phyloP scores from a whole-genome alignment of 2,797 vertebrate genomes.

The Notamacropus eugenii region DNA sequence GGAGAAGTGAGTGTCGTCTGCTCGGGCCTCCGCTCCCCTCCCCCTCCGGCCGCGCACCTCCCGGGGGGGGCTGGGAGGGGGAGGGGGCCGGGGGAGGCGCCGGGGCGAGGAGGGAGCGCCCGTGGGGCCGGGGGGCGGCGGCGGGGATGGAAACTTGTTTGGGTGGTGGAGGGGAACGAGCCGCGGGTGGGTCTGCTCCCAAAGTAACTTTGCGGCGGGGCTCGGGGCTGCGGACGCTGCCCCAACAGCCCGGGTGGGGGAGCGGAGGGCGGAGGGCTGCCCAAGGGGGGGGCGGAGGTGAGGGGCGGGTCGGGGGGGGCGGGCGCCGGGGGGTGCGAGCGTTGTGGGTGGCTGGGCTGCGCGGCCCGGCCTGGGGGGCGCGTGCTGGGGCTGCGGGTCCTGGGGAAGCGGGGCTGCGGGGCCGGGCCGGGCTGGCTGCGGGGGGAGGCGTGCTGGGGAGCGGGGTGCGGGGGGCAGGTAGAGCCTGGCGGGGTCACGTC shows the following conservation, averaged over 20 bases:
- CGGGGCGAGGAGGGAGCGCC: slow-evolving; percentile 33
- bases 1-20: slow-evolving; percentile 94
- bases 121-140: slow-evolving; percentile 52
- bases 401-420: neutral
- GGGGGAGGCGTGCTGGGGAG: neutral
- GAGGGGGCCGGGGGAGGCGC: slow-evolving; percentile 67
- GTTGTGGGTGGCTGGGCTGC: slow-evolving; percentile 10
- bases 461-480: slow-evolving; percentile 53
- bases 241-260: slow-evolving; percentile 2
- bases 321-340: neutral
- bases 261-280: neutral
- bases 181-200: slow-evolving; percentile 59
- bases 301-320: neutral
- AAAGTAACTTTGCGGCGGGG: slow-evolving; percentile 83
- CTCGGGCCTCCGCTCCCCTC: slow-evolving; percentile 71
- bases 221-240: slow-evolving; percentile 30
- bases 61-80: slow-evolving; percentile 69
- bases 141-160: slow-evolving; percentile 76
- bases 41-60: slow-evolving; percentile 70
- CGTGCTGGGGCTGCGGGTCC: neutral
- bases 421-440: neutral
- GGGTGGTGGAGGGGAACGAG: slow-evolving; percentile 53
- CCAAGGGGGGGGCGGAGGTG: neutral
- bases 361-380: neutral
- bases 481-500: slow-evolving; percentile 57